Percentiles rank a stretch among this genome's conserved stretches.
phyloP scores from a whole-genome alignment of 2,113 vertebrate species.

The Pelvicachromis taeniatus region DNA sequence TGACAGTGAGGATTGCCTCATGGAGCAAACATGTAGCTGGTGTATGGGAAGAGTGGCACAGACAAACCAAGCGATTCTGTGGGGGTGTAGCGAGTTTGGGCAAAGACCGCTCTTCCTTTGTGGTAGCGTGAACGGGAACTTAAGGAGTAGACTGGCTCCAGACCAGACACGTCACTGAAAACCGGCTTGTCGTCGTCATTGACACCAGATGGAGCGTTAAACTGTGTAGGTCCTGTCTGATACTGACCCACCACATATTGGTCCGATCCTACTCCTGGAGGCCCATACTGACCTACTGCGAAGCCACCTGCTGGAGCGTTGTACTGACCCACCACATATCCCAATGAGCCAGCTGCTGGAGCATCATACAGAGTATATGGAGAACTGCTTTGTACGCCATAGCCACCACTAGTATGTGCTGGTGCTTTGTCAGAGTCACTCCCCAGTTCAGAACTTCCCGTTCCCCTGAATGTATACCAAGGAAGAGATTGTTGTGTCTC shows the following conservation, averaged over 20 bases:
- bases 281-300: not conserved
- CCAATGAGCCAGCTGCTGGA: not conserved
- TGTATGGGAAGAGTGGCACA: not conserved
- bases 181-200: not conserved
- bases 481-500: not conserved
- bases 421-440: not conserved
- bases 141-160: not conserved
- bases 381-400: not conserved
- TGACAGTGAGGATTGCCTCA: not conserved
- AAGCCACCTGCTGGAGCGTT: not conserved
- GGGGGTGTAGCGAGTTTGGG: not conserved
- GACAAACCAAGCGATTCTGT: not conserved
- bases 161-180: not conserved
- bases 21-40: not conserved
- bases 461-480: not conserved
- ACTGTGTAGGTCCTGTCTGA: not conserved
- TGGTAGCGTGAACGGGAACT: constrained; percentile 4
- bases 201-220: no score
- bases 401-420: not conserved
- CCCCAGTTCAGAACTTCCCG: not conserved
- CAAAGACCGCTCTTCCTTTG: not conserved
- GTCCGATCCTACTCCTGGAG: not conserved
- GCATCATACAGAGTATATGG: not conserved
- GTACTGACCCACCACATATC: not conserved
- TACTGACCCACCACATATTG: not conserved